Conservation (phyloP, 2,888 invertebrate species). For the Argyresthia albistria region DNA sequence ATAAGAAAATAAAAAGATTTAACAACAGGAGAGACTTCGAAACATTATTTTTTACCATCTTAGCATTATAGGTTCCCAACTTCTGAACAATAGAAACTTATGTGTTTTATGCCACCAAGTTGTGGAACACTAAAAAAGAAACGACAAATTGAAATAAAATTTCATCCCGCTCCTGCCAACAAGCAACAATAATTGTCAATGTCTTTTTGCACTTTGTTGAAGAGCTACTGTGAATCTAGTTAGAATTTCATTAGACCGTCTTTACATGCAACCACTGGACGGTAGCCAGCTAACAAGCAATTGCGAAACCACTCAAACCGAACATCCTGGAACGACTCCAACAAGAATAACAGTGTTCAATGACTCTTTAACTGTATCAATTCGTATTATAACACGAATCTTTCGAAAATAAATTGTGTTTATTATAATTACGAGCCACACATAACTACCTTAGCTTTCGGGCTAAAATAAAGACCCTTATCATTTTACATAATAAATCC, state of each 20-base stretch:
- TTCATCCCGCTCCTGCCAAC: background rate
- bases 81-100: no score
- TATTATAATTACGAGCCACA: no score
- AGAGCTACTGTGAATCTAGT: background rate
- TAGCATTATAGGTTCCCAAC: no score
- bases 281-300: slow-evolving; percentile 1
- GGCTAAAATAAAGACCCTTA: no score
- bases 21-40: no score
- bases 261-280: slow-evolving; percentile 2
- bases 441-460: no score
- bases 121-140: background rate
- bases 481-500: no score
- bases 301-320: background rate
- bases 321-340: background rate
- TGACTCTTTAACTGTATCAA: no score
- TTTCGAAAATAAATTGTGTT: no score
- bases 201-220: slow-evolving; percentile 1
- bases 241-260: slow-evolving; percentile 5
- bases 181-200: background rate
- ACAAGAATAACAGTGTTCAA: background rate
- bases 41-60: no score
- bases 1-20: no score
- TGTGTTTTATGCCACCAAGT: background rate
- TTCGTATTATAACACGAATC: no score
- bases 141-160: slow-evolving; percentile 2